A percentile compares a stretch with the other conserved stretches of the same genome.
Conservation (phyloP, 2,797 vertebrate genomes). For the Thunnus albacares region DNA sequence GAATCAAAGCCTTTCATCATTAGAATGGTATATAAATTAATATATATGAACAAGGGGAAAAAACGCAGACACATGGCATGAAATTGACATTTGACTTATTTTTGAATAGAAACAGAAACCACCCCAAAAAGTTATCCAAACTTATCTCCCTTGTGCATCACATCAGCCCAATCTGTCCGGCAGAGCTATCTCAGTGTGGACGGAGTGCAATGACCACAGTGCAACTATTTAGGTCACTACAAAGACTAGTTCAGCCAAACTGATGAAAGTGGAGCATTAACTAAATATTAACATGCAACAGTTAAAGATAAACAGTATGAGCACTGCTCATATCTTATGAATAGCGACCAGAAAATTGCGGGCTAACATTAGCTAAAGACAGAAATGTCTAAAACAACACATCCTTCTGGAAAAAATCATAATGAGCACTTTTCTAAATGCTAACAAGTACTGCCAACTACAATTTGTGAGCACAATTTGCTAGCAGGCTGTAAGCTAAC, state of each 20-base stretch:
- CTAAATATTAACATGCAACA: slow-evolving; percentile 12
- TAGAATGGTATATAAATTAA: too few relatives aligned
- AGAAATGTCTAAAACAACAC: neutral
- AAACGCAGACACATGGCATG: neutral
- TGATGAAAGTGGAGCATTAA: slow-evolving; percentile 27
- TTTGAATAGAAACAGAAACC: slow-evolving; percentile 19
- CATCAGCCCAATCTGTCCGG: slow-evolving; percentile 38
- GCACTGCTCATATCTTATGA: neutral
- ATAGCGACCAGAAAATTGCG: neutral
- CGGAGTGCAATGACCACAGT: slow-evolving; percentile 10
- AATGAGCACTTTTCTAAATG: neutral
- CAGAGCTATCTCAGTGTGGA: slow-evolving; percentile 9
- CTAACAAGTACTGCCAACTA: too few relatives aligned
- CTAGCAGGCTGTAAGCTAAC: too few relatives aligned
- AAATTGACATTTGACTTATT: neutral
- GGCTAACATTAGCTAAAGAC: neutral
- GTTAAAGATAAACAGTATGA: neutral
- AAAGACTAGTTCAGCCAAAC: slow-evolving; percentile 12
- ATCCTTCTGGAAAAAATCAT: too few relatives aligned
- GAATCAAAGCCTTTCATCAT: too few relatives aligned
- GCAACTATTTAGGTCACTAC: slow-evolving; percentile 13
- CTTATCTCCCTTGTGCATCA: slow-evolving; percentile 51
- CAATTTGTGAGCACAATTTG: too few relatives aligned
- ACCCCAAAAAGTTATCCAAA: slow-evolving; percentile 13
- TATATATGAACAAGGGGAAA: too few relatives aligned